phyloP scores from a whole-genome alignment of 2,113 vertebrate species.

The Eulemur rufifrons region DNA sequence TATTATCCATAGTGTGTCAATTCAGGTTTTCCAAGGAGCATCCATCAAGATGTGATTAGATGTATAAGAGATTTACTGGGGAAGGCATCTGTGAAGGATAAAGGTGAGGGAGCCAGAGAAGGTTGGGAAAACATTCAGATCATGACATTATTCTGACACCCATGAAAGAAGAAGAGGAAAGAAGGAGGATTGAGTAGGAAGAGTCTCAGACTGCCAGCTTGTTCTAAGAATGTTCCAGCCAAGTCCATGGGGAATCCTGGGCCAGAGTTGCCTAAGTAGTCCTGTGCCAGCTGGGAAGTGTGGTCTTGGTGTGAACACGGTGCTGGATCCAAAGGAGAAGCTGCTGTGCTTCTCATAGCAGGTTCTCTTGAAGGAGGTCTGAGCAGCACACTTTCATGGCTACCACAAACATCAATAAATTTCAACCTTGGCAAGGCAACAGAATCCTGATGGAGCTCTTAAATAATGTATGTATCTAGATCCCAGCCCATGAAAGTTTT shows the following conservation, averaged over 20 bases:
- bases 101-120: neutral
- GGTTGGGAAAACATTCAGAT: neutral
- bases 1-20: neutral
- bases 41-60: neutral
- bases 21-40: constrained; percentile 9
- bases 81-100: neutral
- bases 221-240: neutral
- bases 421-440: neutral
- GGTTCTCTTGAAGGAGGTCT: neutral
- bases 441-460: neutral
- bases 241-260: neutral
- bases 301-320: neutral
- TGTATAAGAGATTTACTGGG: neutral
- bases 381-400: neutral
- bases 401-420: neutral
- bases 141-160: neutral
- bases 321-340: neutral
- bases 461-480: neutral
- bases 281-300: neutral
- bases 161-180: neutral
- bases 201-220: neutral
- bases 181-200: neutral
- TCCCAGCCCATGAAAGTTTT: neutral
- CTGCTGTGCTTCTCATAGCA: neutral
- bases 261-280: neutral